Percentiles rank a stretch among this genome's conserved stretches.
These are phyloP conservation scores for Drosophila helvetica DNA, from an alignment of 2,888 invertebrate genomes.

Conservation along the genomic window DNA sequence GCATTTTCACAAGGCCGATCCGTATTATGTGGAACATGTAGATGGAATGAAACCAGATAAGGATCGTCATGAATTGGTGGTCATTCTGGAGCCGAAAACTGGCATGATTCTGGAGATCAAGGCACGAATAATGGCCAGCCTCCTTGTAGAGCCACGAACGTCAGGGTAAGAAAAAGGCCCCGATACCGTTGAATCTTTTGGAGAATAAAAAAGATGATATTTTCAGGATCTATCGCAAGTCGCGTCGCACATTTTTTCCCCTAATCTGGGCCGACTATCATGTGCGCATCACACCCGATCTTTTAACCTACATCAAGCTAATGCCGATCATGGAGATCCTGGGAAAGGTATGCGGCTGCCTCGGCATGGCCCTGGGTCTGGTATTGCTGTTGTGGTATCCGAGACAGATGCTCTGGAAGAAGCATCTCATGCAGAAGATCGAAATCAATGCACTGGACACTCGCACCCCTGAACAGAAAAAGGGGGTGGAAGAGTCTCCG, in stretches of 20 bases:
- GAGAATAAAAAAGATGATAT: background rate
- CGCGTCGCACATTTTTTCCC: slow-evolving; percentile 68
- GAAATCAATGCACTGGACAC: slow-evolving; percentile 63
- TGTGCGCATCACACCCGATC: slow-evolving; percentile 60
- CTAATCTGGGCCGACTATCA: slow-evolving; percentile 76
- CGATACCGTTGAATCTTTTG: background rate
- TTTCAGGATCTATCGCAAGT: slow-evolving; percentile 64
- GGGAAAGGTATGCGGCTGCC: slow-evolving; percentile 54
- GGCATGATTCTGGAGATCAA: slow-evolving; percentile 90
- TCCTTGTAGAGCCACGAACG: slow-evolving; percentile 87
- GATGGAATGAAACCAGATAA: slow-evolving; percentile 89
- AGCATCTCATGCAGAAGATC: slow-evolving; percentile 66
- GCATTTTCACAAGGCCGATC: slow-evolving; percentile 92
- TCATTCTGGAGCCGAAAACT: slow-evolving; percentile 90
- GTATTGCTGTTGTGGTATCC: slow-evolving; percentile 70
- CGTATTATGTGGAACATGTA: slow-evolving; percentile 86
- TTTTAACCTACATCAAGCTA: slow-evolving; percentile 61
- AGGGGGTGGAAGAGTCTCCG: slow-evolving; percentile 60
- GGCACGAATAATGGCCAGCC: slow-evolving; percentile 90
- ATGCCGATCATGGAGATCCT: slow-evolving; percentile 50
- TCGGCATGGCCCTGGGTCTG: slow-evolving; percentile 55
- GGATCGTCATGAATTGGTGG: slow-evolving; percentile 89
- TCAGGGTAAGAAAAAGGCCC: slow-evolving; percentile 85
- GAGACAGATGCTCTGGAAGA: slow-evolving; percentile 53
- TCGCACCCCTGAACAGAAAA: slow-evolving; percentile 40